Conservation (phyloP, 2,797 vertebrate genomes). For the Psittacula echo region DNA sequence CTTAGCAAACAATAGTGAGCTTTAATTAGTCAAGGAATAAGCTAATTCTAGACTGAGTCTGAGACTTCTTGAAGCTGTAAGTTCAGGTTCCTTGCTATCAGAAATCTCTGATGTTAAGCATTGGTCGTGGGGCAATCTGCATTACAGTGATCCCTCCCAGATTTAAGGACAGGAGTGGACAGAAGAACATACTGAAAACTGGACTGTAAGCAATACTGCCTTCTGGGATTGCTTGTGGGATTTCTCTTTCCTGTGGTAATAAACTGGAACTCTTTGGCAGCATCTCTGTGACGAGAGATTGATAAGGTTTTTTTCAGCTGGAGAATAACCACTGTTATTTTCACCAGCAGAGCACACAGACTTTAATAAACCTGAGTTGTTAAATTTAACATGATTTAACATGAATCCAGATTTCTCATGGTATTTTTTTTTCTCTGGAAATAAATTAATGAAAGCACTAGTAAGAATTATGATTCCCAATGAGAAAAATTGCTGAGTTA, state of each 20-base stretch:
- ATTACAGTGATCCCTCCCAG: neutral
- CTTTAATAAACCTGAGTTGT: neutral
- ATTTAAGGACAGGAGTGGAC: neutral
- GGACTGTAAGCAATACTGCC: rapidly evolving
- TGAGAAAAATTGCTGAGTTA: neutral
- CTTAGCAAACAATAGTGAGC: neutral
- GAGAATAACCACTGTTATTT: neutral
- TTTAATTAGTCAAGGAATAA: neutral
- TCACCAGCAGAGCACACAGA: neutral
- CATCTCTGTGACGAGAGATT: neutral
- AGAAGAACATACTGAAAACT: neutral
- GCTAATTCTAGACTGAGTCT: neutral
- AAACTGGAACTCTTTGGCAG: neutral
- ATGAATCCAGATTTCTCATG: neutral
- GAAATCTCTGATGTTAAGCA: neutral
- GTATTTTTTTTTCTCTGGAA: neutral
- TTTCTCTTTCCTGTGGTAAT: neutral
- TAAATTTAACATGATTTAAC: neutral
- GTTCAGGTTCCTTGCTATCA: neutral
- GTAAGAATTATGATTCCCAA: neutral
- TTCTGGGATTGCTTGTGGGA: neutral
- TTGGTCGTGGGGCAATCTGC: neutral
- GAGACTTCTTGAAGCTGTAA: neutral
- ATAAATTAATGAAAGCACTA: neutral
- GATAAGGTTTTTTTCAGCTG: neutral